Evolutionary conservation across 2,113 vertebrate species (phyloP), one percentile per base, ranked within the genome.

Genomic region (Chionodraco myersi): DNA sequence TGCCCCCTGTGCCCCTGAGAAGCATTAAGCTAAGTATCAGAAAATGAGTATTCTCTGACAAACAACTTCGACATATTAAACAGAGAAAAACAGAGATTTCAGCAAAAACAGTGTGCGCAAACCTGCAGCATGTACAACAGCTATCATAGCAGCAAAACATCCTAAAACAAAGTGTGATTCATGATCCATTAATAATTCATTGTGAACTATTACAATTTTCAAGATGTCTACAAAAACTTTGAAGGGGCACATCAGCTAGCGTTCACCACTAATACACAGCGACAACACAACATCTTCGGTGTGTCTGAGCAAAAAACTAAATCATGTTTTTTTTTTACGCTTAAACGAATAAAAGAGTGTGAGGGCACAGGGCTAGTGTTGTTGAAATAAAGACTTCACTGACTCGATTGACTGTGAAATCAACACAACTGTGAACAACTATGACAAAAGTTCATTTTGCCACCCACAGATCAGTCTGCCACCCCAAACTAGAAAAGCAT

Each of bases 321-420:
- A 30, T 59, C 10, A 3, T 72, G 18, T 62, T 48, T 45, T 62
- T 62, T 78, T 34, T 64, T 73, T 56, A 59, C 48, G 18, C 45
- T 47, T 34, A 49, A 61, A 59, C 12, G 2, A 36, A 73, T 53
- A 58, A 54, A 82, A 74, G 30, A 64, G 49, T 26, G 36, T 81
- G 70, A 72, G 51, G 57, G 67, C 26, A 48, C 34, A 1, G 36
- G 52, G 18, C 16, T 0, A 7, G 6, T 52, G 75, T 57, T 64
- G n/a, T 61, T 14, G 48, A 84, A 85, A 61, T 68, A 60, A 82
- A 77, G 57, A 53, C 51, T 75, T 68, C 23, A 61, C 15, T 16
- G 54, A 67, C 36, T 59, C 58, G 3, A 81, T 75, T 77, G 60
- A 77, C 52, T 75, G 41, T 72, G 63, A 78, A n/a, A 61, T 56